Conservation (phyloP, 2,888 invertebrate species). For the Petrolisthes manimaculis region DNA sequence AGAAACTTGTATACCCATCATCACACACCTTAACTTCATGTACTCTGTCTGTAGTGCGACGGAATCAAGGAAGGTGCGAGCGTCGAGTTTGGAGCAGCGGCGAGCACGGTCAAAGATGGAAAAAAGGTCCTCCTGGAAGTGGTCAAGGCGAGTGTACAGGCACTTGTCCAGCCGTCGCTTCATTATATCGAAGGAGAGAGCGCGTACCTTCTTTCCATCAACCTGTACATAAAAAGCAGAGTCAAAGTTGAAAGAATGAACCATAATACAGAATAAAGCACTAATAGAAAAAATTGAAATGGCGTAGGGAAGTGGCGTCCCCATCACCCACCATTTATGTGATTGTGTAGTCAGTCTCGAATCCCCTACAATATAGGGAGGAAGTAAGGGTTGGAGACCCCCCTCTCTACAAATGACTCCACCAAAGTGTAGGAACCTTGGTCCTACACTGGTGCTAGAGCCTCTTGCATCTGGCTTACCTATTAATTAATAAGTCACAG, state of each 20-base stretch:
- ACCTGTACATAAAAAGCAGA: slow-evolving; percentile 9
- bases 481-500: too few species aligned
- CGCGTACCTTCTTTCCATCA: slow-evolving; percentile 77
- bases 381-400: too few species aligned
- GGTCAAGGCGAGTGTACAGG: slow-evolving; percentile 90
- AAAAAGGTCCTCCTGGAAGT: slow-evolving; percentile 97
- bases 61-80: slow-evolving; percentile 95
- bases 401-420: too few species aligned
- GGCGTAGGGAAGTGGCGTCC: too few species aligned
- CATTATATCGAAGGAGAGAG: slow-evolving; percentile 90
- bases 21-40: slow-evolving; percentile 72
- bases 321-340: too few species aligned
- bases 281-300: too few species aligned
- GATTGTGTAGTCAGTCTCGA: too few species aligned
- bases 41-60: slow-evolving; percentile 93
- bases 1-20: neutral
- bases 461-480: too few species aligned
- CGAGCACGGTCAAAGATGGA: slow-evolving; percentile 90
- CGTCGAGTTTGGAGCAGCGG: slow-evolving; percentile 88
- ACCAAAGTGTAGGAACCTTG: too few species aligned
- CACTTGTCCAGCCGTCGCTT: slow-evolving; percentile 92
- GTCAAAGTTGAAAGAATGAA: neutral
- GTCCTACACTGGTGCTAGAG: too few species aligned
- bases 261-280: too few species aligned
- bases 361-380: too few species aligned